A percentile compares a stretch with the other conserved stretches of the same genome.
Evolutionary conservation across 1,140 invertebrate genomes (phyloP).

Genomic region (Rhagoletis zephyria): DNA sequence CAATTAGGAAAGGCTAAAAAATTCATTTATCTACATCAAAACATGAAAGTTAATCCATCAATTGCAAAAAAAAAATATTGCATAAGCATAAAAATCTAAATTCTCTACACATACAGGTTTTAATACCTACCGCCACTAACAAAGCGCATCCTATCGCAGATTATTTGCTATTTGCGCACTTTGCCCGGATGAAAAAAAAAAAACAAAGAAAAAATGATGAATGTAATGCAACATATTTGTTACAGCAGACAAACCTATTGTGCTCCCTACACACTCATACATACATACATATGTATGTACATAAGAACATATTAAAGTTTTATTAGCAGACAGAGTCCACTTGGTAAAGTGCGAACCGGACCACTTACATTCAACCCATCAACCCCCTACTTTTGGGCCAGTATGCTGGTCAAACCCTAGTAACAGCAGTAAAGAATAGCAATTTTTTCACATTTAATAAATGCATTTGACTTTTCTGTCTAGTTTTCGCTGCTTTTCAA

Average conservation of each 20-base stretch:
- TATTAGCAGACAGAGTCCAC: constrained; percentile 37
- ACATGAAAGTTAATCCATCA: too few relatives aligned
- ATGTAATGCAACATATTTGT: constrained; percentile 15
- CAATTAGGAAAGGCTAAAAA: too few relatives aligned
- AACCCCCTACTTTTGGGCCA: constrained; percentile 37
- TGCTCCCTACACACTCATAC: not conserved
- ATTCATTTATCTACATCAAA: too few relatives aligned
- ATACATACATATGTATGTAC: not conserved
- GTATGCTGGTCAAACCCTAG: not conserved
- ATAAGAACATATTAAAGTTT: not conserved
- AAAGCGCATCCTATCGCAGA: not conserved
- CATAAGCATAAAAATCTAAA: not conserved
- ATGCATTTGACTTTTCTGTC: not conserved
- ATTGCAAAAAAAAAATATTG: too few relatives aligned
- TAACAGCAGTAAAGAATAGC: not conserved
- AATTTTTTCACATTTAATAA: not conserved
- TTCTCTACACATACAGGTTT: not conserved
- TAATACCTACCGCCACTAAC: not conserved
- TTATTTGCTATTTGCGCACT: constrained; percentile 37
- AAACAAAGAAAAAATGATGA: not conserved
- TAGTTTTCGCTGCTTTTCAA: not conserved
- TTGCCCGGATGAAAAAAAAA: not conserved
- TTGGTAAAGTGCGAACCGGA: not conserved
- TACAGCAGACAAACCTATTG: constrained; percentile 14
- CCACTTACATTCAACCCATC: not conserved